Conservation (phyloP, 1,140 invertebrate genomes). For the Carcinoscorpius rotundicauda region DNA sequence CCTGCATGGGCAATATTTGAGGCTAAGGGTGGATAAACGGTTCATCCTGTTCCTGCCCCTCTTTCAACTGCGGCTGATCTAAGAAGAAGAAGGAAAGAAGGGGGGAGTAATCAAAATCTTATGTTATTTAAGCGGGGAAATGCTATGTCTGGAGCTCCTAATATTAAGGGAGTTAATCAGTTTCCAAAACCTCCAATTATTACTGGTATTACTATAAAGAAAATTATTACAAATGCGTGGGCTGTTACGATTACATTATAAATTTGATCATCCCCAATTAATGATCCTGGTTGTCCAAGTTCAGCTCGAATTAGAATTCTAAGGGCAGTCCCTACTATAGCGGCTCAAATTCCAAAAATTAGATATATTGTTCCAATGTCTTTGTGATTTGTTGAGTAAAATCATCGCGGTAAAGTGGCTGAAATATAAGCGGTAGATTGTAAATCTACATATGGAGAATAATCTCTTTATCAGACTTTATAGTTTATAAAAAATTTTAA, state of each 20-base stretch:
- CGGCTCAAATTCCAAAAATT: no score
- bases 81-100: slow-evolving; percentile 45
- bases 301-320: slow-evolving; percentile 53
- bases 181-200: slow-evolving; percentile 68
- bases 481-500: slow-evolving; percentile 10
- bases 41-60: slow-evolving; percentile 49
- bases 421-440: no score
- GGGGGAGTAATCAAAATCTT: slow-evolving; percentile 56
- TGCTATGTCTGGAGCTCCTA: slow-evolving; percentile 56
- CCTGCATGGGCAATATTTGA: slow-evolving; percentile 41
- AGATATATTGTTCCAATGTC: slow-evolving; percentile 63
- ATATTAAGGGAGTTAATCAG: slow-evolving; percentile 56
- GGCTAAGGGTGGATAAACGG: slow-evolving; percentile 52
- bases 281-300: slow-evolving; percentile 44
- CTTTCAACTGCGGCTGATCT: slow-evolving; percentile 43
- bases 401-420: slow-evolving; percentile 28
- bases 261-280: slow-evolving; percentile 52
- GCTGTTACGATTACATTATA: slow-evolving; percentile 57
- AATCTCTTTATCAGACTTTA: no score
- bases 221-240: slow-evolving; percentile 65
- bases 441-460: no score
- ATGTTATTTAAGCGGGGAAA: slow-evolving; percentile 65
- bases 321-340: slow-evolving; percentile 48
- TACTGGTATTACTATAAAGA: slow-evolving; percentile 63
- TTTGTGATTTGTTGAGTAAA: slow-evolving; percentile 60